phyloP scores from a whole-genome alignment of 2,113 vertebrate species.

The Leucosticte australis region DNA sequence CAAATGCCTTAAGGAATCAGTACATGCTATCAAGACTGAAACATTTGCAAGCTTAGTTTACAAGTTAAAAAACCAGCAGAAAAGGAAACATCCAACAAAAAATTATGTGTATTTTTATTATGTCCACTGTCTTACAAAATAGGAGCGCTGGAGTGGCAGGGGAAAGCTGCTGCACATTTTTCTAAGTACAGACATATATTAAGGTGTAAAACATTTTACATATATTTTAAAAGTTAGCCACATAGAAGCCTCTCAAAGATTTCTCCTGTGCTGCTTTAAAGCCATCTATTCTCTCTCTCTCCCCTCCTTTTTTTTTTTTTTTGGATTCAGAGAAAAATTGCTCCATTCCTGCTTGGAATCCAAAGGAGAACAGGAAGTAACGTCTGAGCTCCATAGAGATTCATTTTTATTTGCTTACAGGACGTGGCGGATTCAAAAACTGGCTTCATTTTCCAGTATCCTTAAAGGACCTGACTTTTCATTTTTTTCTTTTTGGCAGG shows the following conservation, averaged over 20 bases:
- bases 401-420: constrained; percentile 81
- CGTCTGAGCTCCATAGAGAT: constrained; percentile 75
- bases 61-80: not conserved
- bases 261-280: constrained; percentile 4
- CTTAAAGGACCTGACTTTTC: constrained; percentile 83
- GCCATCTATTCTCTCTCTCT: not conserved
- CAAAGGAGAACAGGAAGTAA: constrained; percentile 80
- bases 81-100: not conserved
- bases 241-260: not conserved
- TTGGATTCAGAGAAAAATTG: constrained; percentile 67
- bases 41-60: not conserved
- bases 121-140: not conserved
- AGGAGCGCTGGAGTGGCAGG: fast-evolving
- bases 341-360: constrained; percentile 71
- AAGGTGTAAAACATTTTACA: not conserved
- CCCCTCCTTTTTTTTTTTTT: not conserved
- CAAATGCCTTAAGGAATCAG: not conserved
- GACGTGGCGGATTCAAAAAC: constrained; percentile 78
- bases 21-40: fast-evolving
- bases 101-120: not conserved
- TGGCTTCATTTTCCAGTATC: constrained; percentile 82
- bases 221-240: not conserved
- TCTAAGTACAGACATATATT: not conserved
- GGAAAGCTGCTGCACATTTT: not conserved
- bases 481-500: constrained; percentile 72